Evolutionary conservation across 2,113 vertebrate genomes (phyloP).

Genomic region (Oostethus manadensis): DNA sequence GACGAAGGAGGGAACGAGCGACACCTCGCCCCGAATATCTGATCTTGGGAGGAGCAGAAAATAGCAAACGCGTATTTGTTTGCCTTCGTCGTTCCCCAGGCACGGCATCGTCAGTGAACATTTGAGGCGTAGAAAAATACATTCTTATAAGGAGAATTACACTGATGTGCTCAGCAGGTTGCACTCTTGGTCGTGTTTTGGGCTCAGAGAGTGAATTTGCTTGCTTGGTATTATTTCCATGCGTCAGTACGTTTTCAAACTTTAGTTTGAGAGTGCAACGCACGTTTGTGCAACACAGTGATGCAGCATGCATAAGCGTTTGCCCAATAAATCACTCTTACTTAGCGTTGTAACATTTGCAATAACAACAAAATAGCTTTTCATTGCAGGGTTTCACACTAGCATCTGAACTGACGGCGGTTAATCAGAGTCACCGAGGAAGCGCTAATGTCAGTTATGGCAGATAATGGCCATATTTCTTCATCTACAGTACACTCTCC

Average conservation of each 20-base stretch:
- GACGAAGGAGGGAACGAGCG: constrained; percentile 61
- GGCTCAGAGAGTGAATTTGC: constrained; percentile 19
- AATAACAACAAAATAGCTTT: background rate
- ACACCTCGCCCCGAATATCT: constrained; percentile 75
- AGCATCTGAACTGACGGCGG: constrained; percentile 24
- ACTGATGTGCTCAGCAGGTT: constrained; percentile 58
- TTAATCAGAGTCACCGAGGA: constrained; percentile 45
- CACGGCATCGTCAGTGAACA: constrained; percentile 66
- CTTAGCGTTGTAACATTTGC: background rate
- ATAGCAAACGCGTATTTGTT: constrained; percentile 67
- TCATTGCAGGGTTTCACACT: constrained; percentile 18
- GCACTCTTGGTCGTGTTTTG: constrained; percentile 41
- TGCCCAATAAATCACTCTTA: no score
- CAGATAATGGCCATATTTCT: constrained; percentile 50
- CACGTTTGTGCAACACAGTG: no score
- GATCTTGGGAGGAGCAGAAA: constrained; percentile 68
- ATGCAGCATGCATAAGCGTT: no score
- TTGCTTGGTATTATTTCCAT: constrained; percentile 14
- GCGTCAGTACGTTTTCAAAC: constrained; percentile 21
- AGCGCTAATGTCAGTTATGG: constrained; percentile 51
- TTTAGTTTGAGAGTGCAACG: constrained; percentile 22
- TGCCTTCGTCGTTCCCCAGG: constrained; percentile 63
- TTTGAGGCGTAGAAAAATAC: constrained; percentile 61
- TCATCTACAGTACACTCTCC: constrained; percentile 39
- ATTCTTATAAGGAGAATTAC: constrained; percentile 69